Evolutionary conservation across 2,797 vertebrate genomes (phyloP), one percentile per base, ranked within the genome.

Genomic region (Denticeps clupeoides): DNA sequence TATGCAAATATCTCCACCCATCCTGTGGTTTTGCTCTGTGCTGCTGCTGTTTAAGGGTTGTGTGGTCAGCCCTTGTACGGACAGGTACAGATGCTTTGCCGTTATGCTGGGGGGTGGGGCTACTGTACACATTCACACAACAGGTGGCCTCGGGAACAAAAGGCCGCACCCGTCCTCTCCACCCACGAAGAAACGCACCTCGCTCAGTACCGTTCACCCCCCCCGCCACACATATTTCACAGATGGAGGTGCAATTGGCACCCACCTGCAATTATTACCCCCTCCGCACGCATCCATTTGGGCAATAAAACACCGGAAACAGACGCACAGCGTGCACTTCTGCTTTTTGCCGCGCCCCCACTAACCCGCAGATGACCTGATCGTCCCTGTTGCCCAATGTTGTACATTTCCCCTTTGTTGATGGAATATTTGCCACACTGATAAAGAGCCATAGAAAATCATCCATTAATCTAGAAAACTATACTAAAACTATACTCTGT

Each of bases 231-330:
- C n/a, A n/a, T n/a, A n/a, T n/a, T n/a, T n/a, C n/a, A n/a, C n/a
- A n/a, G n/a, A n/a, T n/a, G n/a, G n/a, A n/a, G n/a, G n/a, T n/a
- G n/a, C n/a, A n/a, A n/a, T n/a, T n/a, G n/a, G n/a, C 32, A 18
- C n/a, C 58, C 3, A 19, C 42, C 62, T 65, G 50, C 62, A 67
- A 72, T 72, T 73, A 59, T n/a, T n/a, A n/a, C n/a, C 53, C 65
- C 56, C 42, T 55, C 25, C 32, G 40, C 45, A 68, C 22, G 22
- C 49, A 72, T 56, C 47, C 55, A 29, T 64, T 65, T 63, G 45
- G 55, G 45, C 48, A 43, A 55, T 60, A 62, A 62, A 62, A 43
- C 24, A 47, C 50, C 69, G 12, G 15, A 70, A 61, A 56, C 44
- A 46, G 23, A 15, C 44, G 27, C 10, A 13, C n/a, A 68, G 48